Evolutionary conservation across 2,797 vertebrate genomes (phyloP), one percentile per base, ranked within the genome.

Genomic region (Thunnus albacares): DNA sequence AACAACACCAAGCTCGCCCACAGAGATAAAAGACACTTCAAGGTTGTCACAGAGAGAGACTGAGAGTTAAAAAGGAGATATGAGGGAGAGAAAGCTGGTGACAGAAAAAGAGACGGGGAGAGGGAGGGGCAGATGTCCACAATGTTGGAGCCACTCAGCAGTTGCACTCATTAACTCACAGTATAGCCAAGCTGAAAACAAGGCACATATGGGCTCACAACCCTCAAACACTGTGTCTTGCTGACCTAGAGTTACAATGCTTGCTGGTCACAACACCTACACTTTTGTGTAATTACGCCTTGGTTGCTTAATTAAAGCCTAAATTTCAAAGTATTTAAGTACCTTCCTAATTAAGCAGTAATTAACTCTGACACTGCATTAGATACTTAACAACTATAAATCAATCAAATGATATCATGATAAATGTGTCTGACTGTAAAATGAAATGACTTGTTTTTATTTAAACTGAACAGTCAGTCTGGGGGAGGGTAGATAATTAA

Each of bases 231-330:
- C 24, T 47, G 26, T 24, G 51, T 78, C 80, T 41, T 66, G 51
- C 15, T 67, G 69, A 82, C 75, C 51, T 68, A 13, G 26, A 52
- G 63, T 75, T 55, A 12, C 4, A 60, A 60, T 12, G 22, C 47
- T 66, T 3, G 17, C 41, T 56, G 60, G 72, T 81, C 64, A 76
- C 60, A 71, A 33, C 35, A 68, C 56, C 51, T 47, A 67, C 80
- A 55, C 70, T 77, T 61, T 13, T 75, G 49, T 75, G 30, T 84
- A 79, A 81, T 79, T 68, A 77, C 68, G 75, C 66, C 76, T 82
- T 81, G 17, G 68, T 75, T 71, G 76, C 78, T 60, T 79, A 86
- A 82, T 89, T 82, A 82, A 82, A 71, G 71, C 52, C 47, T 76
- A 2, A 77, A 80, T 87, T 79, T 74, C 49, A 20, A 66, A 79